phyloP scores from a whole-genome alignment of 2,113 vertebrate species.

The Oostethus manadensis region DNA sequence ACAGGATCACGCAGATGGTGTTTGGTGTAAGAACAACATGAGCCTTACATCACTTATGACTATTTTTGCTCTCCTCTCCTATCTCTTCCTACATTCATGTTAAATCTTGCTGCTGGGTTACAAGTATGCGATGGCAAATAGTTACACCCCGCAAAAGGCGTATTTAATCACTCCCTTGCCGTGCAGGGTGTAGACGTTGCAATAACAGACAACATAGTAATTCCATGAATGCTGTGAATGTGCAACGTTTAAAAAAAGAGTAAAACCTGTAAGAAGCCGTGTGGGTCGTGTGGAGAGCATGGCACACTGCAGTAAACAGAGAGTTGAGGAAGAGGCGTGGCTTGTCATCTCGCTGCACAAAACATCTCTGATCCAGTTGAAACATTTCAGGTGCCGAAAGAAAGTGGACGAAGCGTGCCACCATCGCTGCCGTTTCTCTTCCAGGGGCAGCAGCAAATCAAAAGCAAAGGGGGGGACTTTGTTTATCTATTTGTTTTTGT shows the following conservation, averaged over 20 bases:
- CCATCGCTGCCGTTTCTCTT: no score
- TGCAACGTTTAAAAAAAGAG: no score
- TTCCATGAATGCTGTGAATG: no score
- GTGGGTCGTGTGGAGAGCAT: slow-evolving; percentile 22
- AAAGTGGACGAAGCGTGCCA: not conserved
- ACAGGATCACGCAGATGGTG: slow-evolving; percentile 65
- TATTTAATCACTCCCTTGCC: slow-evolving; percentile 1
- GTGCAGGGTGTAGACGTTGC: no score
- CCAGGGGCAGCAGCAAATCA: not conserved
- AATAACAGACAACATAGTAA: no score
- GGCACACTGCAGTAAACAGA: slow-evolving; percentile 69
- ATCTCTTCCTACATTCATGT: not conserved
- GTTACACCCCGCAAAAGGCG: slow-evolving; percentile 12
- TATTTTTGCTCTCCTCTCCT: slow-evolving; percentile 4
- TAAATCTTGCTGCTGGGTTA: slow-evolving; percentile 3
- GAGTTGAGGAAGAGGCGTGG: slow-evolving; percentile 64
- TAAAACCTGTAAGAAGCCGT: not conserved
- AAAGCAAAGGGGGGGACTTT: not conserved
- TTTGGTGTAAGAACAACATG: slow-evolving; percentile 41
- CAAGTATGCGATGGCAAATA: slow-evolving; percentile 8
- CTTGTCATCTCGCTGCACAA: slow-evolving; percentile 68
- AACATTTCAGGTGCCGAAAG: slow-evolving; percentile 70
- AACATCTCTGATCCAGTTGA: slow-evolving; percentile 69
- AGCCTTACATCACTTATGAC: slow-evolving; percentile 52
- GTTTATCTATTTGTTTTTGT: not conserved